Conservation (phyloP, 2,888 invertebrate genomes). For the Melieria picta region DNA sequence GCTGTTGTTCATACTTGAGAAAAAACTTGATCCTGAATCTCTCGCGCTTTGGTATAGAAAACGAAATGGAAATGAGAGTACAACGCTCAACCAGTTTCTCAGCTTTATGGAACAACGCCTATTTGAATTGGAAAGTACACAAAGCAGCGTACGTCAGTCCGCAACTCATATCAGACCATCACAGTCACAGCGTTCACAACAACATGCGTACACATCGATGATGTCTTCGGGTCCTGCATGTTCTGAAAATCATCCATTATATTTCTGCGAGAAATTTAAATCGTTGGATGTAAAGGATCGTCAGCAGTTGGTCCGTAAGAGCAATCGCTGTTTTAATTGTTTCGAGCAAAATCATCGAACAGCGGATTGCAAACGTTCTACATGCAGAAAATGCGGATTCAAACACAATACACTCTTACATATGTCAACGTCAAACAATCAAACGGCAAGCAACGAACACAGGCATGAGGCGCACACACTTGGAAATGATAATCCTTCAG, state of each 20-base stretch:
- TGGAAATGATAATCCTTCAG: conserved; percentile 6
- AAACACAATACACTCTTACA: conserved; percentile 36
- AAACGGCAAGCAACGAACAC: background rate
- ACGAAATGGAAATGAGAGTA: conserved; percentile 10
- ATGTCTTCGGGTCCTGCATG: conserved; percentile 22
- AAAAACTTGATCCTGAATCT: conserved; percentile 32
- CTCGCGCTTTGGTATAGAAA: conserved; percentile 33
- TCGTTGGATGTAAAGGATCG: conserved; percentile 15
- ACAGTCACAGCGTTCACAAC: background rate
- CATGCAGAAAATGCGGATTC: conserved; percentile 26
- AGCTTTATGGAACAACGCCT: conserved; percentile 31
- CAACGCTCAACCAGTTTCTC: conserved; percentile 28
- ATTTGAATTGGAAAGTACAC: conserved; percentile 31
- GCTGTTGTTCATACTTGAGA: conserved; percentile 31
- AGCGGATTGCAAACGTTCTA: conserved; percentile 22
- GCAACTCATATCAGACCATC: background rate
- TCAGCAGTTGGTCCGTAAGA: conserved; percentile 6
- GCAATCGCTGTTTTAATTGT: conserved; percentile 35
- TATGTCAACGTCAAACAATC: background rate
- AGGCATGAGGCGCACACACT: background rate
- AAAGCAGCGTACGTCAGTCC: background rate
- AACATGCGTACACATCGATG: conserved; percentile 19
- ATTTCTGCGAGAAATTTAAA: conserved; percentile 32
- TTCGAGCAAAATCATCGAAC: conserved; percentile 29
- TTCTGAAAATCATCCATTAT: conserved; percentile 19